Base-by-base conservation (phyloP, 2,113 vertebrate genomes). In the Zingel zingel region DNA sequence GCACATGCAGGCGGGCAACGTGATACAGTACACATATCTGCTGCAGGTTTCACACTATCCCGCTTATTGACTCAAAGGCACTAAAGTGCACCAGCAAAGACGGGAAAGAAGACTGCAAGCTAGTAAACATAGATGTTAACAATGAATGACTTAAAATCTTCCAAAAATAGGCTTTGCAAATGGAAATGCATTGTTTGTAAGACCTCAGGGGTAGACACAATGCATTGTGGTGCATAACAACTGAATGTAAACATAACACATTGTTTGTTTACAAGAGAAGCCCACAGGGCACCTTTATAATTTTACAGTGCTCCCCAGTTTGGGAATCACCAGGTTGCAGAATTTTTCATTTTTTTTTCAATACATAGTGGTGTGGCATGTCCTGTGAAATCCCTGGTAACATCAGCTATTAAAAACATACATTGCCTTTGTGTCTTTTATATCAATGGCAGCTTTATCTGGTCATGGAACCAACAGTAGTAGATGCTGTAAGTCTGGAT, bases 131-230 rank as follows among this genome's bases (percentile, higher is more conserved):
- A 25, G 15, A 58, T 58, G 69, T 15, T 57, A 30, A 21, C 47
- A 53, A 73, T 58, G 36, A 16, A 74, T 21, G 9, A 18, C 63
- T 36, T 39, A 51, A 75, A 39, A 45, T 53, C 18, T 30, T 48
- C 23, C 45, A 4, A 16, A 47, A 77, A 47, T 50, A 30, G 21
- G 51, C 68, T 43, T 68, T 33, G 11, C 27, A 43, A 57, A 73
- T 58, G 13, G n/a, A 48, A 58, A 15, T 48, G n/a, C 39, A 47
- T 65, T 65, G 70, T 59, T 61, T 39, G 19, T 70, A 25, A 53
- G 33, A 50, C 48, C 43, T 36, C 43, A 30, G 25, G 12, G 13
- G 58, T 61, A 50, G 3, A 48, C 53, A 14, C 21, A 59, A 48
- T 57, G 39, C 18, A 0, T 56, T 43, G 54, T 54, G 59, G 18